Evolutionary conservation across 2,113 vertebrate species (phyloP).

Genomic region (Brachyhypopomus gauderio): DNA sequence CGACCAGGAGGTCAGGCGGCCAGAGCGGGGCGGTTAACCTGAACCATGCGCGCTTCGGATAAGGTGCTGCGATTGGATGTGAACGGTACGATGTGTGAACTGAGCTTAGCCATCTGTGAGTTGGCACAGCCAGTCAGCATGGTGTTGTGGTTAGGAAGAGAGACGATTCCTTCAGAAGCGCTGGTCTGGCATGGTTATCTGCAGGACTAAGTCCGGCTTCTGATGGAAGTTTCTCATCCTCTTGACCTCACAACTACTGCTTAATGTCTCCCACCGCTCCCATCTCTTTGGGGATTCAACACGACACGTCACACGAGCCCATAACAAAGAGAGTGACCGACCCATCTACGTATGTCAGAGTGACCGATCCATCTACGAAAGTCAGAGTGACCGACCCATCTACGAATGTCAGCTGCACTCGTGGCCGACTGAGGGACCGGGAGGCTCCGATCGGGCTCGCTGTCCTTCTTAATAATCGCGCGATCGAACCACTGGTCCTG

Average conservation of each 20-base stretch:
- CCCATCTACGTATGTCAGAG: too few relatives aligned
- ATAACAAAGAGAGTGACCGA: too few relatives aligned
- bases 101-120: not conserved
- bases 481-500: too few relatives aligned
- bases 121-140: not conserved
- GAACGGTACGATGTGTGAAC: not conserved
- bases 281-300: too few relatives aligned
- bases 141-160: not conserved
- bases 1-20: conserved; percentile 76
- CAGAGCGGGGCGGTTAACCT: conserved; percentile 63
- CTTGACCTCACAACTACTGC: not conserved
- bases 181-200: not conserved
- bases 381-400: too few relatives aligned
- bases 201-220: not conserved
- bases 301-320: too few relatives aligned
- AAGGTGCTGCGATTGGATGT: conserved; percentile 4
- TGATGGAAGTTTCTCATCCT: not conserved
- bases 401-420: too few relatives aligned
- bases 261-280: too few relatives aligned
- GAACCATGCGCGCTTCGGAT: not conserved
- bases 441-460: too few relatives aligned
- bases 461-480: too few relatives aligned
- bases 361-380: too few relatives aligned
- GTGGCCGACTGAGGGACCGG: too few relatives aligned
- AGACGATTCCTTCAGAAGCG: not conserved